phyloP scores from a whole-genome alignment of 2,113 vertebrate genomes.

The Nannospalax galili region DNA sequence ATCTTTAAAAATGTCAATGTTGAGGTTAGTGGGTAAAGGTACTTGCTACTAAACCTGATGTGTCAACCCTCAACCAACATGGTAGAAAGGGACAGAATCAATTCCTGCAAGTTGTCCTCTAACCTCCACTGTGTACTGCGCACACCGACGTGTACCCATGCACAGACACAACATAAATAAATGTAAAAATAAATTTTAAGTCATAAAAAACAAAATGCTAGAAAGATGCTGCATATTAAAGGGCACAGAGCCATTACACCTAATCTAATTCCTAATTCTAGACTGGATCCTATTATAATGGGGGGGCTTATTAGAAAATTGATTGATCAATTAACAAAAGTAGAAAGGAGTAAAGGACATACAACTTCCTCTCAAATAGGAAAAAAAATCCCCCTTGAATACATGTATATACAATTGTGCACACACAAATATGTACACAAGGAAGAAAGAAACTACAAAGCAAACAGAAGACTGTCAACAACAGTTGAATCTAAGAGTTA shows the following conservation, averaged over 20 bases:
- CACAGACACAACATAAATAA: no score
- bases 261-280: not conserved
- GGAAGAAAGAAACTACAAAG: not conserved
- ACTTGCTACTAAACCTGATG: no score
- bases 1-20: slow-evolving; percentile 26
- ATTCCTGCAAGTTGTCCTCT: no score
- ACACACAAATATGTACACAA: not conserved
- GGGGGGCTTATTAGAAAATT: not conserved
- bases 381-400: no score
- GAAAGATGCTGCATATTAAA: slow-evolving; percentile 40
- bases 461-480: slow-evolving; percentile 1
- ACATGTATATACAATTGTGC: no score
- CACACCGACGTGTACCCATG: no score
- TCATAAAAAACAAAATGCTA: slow-evolving; percentile 47
- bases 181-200: no score
- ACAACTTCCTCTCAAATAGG: slow-evolving; percentile 23
- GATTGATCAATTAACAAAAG: not conserved
- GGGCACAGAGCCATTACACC: slow-evolving; percentile 11
- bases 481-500: not conserved
- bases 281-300: not conserved
- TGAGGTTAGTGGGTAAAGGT: no score
- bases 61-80: no score
- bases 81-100: no score
- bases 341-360: not conserved
- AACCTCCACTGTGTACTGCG: no score